Evolutionary conservation across 2,888 invertebrate species (phyloP).

Genomic region (Rapana venosa): DNA sequence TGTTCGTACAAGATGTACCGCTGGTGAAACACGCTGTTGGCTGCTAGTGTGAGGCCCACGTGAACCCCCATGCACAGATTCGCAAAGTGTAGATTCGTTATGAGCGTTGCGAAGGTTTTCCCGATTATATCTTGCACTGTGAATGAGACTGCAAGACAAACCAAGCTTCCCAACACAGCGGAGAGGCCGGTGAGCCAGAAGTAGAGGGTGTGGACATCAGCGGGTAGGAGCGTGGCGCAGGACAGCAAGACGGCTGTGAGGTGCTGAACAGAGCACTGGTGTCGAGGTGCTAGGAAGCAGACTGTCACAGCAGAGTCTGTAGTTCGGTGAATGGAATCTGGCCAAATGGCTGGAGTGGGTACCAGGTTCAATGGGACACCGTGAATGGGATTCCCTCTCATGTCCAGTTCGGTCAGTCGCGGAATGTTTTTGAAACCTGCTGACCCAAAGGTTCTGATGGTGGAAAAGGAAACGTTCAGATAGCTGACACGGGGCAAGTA

Average conservation of each 20-base stretch:
- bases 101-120: neutral
- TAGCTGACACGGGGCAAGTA: neutral
- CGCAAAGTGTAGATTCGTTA: neutral
- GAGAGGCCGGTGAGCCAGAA: neutral
- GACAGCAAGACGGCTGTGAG: neutral
- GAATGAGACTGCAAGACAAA: neutral
- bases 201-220: neutral
- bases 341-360: neutral
- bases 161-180: neutral
- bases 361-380: neutral
- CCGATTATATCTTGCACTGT: no score
- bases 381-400: neutral
- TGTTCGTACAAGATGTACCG: neutral
- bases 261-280: neutral
- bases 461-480: neutral
- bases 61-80: neutral
- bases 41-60: neutral
- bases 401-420: neutral
- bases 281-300: neutral
- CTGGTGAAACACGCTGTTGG: neutral
- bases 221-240: neutral
- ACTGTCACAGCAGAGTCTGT: neutral
- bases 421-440: neutral
- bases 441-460: neutral
- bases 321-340: neutral